Conservation (phyloP, 2,888 invertebrate species). For the Dastarcus helophoroides region DNA sequence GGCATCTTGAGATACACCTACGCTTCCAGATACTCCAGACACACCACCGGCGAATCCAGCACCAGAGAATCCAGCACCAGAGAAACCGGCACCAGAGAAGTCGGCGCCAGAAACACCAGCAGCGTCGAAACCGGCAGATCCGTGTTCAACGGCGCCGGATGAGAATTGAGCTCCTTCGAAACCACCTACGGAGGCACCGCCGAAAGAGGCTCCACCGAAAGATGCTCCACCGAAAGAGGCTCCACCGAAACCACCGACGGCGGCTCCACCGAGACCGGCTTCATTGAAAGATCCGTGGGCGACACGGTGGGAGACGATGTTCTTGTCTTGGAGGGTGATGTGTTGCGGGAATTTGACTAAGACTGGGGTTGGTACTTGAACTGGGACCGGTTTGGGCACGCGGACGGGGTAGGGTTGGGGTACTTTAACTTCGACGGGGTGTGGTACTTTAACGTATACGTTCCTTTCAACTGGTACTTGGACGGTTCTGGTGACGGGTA, state of each 20-base stretch:
- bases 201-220: background rate
- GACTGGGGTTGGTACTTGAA: conserved; percentile 21
- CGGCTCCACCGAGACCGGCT: conserved; percentile 4
- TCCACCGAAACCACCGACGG: conserved; percentile 6
- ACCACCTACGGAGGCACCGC: background rate
- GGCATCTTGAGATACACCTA: too few relatives aligned
- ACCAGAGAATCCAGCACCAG: background rate
- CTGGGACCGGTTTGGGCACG: conserved; percentile 20
- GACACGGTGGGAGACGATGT: conserved; percentile 1
- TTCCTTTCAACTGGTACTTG: conserved; percentile 22
- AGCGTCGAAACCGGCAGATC: background rate
- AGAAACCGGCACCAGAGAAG: conserved; percentile 3
- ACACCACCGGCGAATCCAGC: background rate
- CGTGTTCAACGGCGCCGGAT: conserved; percentile 1
- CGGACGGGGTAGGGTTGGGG: conserved; percentile 22
- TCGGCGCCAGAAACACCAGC: too few relatives aligned
- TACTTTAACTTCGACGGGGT: conserved; percentile 21
- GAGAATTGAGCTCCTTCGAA: too few relatives aligned
- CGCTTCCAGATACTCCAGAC: background rate
- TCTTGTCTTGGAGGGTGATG: conserved; percentile 7
- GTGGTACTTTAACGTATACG: conserved; percentile 22
- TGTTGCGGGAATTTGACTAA: conserved; percentile 21
- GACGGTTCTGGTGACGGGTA: conserved; percentile 20
- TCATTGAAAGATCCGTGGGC: conserved; percentile 3
- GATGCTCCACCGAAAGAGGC: background rate